Evolutionary conservation across 2,888 invertebrate species (phyloP), one percentile per base, ranked within the genome.

Genomic region (Nebria salina): DNA sequence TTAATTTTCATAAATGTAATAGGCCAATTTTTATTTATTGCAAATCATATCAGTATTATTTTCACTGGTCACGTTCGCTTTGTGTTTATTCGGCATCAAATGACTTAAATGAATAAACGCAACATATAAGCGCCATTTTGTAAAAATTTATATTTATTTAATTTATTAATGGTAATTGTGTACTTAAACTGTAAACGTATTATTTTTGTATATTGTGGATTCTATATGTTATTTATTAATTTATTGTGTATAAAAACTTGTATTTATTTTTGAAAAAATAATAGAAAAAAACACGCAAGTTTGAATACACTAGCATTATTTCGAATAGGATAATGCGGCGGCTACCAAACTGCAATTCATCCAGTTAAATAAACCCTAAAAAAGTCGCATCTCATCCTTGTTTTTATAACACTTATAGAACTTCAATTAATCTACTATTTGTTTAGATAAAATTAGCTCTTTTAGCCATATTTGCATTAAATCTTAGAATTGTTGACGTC

Each of bases 41-140:
- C 11, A 70, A 70, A 34, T 25, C 34, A 70, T 41, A 64, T 15
- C 79, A 79, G 79, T 79, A 79, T 79, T 79, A 75, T 75, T 42
- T 76, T 26, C 70, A 70, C 34, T 25, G 25, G 70, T 70, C 26
- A 34, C 70, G 15, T 4, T 34, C 34, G 34, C 54, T 11, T 13
- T 54, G 54, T 13, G 54, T 54, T 54, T 13, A 2, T 54, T 54
- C 13, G 54, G 54, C 54, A 54, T 3, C 13, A 11, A 54, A 54
- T 54, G 54, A 54, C 54, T 54, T 54, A 54, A 11, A 13, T 13
- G 54, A 8, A 54, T 54, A 54, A 11, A 13, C 54, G 54, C 54
- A 54, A 7, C 54, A 34, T 54, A 54, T 54, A 2, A 8, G 11
- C 54, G 54, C 54, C 7, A 34, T 70, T 25, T 70, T 70, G 70